Percentiles rank a stretch among this genome's conserved stretches.
These are phyloP conservation scores for Hyles lineata DNA, from an alignment of 2,888 invertebrate species.

Conservation along the genomic window DNA sequence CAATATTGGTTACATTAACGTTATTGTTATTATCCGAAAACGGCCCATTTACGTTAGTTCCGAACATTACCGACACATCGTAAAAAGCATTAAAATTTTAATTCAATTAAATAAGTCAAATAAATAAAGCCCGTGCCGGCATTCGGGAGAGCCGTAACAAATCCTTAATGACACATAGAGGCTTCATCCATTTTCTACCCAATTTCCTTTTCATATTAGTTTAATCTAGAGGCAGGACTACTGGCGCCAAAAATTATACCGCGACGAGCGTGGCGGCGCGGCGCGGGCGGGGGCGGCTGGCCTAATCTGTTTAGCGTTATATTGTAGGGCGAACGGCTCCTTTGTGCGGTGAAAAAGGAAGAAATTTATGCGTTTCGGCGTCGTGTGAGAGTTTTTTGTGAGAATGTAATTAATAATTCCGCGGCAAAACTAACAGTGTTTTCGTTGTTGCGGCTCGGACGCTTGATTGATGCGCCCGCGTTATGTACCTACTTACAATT, in stretches of 20 bases:
- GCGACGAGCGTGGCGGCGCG: conserved; percentile 77
- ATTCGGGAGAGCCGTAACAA: conserved; percentile 73
- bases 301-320: conserved; percentile 83
- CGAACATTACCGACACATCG: conserved; percentile 75
- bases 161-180: conserved; percentile 83
- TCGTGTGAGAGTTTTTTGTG: conserved; percentile 83
- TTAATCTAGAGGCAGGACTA: conserved; percentile 84
- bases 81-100: conserved; percentile 80
- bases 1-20: conserved; percentile 71
- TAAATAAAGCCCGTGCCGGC: conserved; percentile 73
- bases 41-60: conserved; percentile 73
- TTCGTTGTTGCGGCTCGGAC: conserved; percentile 70
- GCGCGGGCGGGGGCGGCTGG: conserved; percentile 44
- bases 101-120: conserved; percentile 83
- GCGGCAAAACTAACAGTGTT: conserved; percentile 86
- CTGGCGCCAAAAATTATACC: conserved; percentile 85
- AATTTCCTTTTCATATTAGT: conserved; percentile 85
- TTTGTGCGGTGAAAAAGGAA: conserved; percentile 84
- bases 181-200: conserved; percentile 83
- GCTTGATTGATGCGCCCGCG: conserved; percentile 73
- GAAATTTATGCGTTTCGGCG: conserved; percentile 84
- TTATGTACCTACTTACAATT: conserved; percentile 16
- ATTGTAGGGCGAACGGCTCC: conserved; percentile 75
- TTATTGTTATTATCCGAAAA: conserved; percentile 77
- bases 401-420: conserved; percentile 85